Base-by-base conservation (phyloP, 2,797 vertebrate genomes). In the Arnoldichthys spilopterus region DNA sequence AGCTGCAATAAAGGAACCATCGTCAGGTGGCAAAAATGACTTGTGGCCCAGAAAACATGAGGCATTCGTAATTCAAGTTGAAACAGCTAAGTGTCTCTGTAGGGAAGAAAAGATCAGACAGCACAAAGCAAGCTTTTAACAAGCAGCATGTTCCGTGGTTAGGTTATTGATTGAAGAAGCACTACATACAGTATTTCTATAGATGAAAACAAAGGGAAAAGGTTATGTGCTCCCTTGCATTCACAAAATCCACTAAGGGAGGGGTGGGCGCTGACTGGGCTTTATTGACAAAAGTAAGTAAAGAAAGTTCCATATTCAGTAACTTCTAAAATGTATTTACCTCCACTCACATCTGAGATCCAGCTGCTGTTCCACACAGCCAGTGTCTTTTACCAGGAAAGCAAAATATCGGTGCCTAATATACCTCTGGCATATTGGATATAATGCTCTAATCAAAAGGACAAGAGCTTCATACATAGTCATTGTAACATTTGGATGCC, bases 301-400 rank as follows among this genome's bases (percentile, higher is more conserved):
- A 74, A 54, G 68, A 68, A 80, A 67, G 59, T 83, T 70, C 79
- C 64, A 9, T 79, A 83, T 86, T 90, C 86, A 86, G 58, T 89
- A 85, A 87, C 85, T 90, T 86, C 82, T 90, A 77, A 90, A 90
- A 90, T 85, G 64, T 82, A 84, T 88, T 88, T 87, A 87, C 76
- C 75, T 90, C 82, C 76, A 78, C 83, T 84, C 70, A 71, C 28
- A 68, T 72, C 53, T 43, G 69, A 72, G 45, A 54, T 72, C 62
- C 69, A 59, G 40, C 56, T 51, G 68, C 54, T 54, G 30, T 49
- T 76, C 45, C 53, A 72, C 56, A 74, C 56, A 64, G 47, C 45
- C 61, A 18, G 74, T 26, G 59, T 78, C 74, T 80, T 69, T 83
- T 86, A 90, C 88, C 84, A 89, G 79, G 72, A 80, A 87, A 83